Percentiles rank a stretch among this genome's conserved stretches.
phyloP scores from a whole-genome alignment of 2,797 vertebrate genomes.

The Tauraco hartlaubi region DNA sequence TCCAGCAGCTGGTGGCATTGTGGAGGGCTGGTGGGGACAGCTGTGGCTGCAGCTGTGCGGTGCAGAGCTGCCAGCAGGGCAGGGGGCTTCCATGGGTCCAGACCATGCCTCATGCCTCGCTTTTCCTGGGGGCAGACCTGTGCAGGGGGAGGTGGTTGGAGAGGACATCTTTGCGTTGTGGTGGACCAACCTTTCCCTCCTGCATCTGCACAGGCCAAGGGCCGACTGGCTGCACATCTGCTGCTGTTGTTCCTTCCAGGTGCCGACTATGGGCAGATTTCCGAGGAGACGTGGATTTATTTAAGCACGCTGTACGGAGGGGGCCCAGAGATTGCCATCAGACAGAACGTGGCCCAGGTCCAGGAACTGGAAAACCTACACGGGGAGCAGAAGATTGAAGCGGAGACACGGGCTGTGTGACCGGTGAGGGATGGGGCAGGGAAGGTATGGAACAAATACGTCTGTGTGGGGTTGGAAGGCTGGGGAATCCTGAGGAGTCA shows the following conservation, averaged over 20 bases:
- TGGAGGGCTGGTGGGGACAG: fast-evolving
- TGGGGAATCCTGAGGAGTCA: not conserved
- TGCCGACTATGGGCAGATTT: conserved; percentile 98
- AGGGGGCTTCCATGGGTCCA: not conserved
- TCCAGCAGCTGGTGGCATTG: not conserved
- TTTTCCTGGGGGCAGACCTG: not conserved
- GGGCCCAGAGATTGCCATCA: conserved; percentile 93
- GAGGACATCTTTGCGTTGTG: fast-evolving
- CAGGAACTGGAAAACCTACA: conserved; percentile 86
- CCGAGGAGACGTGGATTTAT: conserved; percentile 96
- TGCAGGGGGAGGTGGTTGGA: not conserved
- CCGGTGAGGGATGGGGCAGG: not conserved
- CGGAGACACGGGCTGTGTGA: conserved; percentile 94
- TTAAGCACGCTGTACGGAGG: conserved; percentile 91
- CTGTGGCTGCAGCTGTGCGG: not conserved
- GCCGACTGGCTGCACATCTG: fast-evolving
- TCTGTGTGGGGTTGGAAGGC: not conserved
- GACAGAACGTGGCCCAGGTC: conserved; percentile 88
- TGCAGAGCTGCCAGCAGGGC: not conserved
- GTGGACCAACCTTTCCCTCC: not conserved
- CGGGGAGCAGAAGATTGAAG: conserved; percentile 96
- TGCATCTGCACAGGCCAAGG: fast-evolving
- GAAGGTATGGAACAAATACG: not conserved
- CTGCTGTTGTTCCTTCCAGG: conserved; percentile 74
- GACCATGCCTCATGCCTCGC: fast-evolving